Evolutionary conservation across 2,888 invertebrate species (phyloP), one percentile per base, ranked within the genome.

Genomic region (Drosophila putrida): DNA sequence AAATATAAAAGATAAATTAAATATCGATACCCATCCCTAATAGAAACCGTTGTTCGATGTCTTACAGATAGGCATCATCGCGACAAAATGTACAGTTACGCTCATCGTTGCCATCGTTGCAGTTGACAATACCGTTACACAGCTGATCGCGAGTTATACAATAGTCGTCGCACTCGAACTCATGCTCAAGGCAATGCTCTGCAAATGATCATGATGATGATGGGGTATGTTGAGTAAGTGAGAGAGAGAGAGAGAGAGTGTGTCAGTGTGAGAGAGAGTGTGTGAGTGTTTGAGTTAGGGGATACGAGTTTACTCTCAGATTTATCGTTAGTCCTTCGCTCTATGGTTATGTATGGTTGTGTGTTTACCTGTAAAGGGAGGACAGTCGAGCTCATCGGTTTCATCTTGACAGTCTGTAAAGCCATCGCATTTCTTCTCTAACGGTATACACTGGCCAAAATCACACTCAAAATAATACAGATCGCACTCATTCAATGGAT

Each of bases 381-480:
- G 90, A 89, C 93, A 93, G 82, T 91, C 90, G 80, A 90, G 93
- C 90, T 95, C 95, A 88, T 95, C 95, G 13, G 93, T 93, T 66
- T 93, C 93, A 90, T 95, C 95, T 1, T 90, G 80, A 91, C 96
- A 96, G 91, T 96, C 95, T 6, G 83, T 75, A 46, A 87, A 83
- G 47, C 93, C 93, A 91, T 96, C 93, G 92, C 96, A 95, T 88
- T 93, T 93, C 91, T 94, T 94, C 82, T 93, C 93, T 86, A 93
- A 92, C 75, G 94, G 89, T 78, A 93, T 89, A 69, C 93, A 93
- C 71, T 84, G 90, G 31, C 89, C 80, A 67, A 82, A 82, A 78
- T 92, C 93, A 80, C 93, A 93, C 80, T 91, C 90, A 77, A 92
- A 91, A 75, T 92, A 91, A 77, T 91, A 89, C 47, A 90, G 82